A percentile compares a stretch with the other conserved stretches of the same genome.
phyloP scores from a whole-genome alignment of 1,140 invertebrate species.

The Schlechtendalia chinensis region DNA sequence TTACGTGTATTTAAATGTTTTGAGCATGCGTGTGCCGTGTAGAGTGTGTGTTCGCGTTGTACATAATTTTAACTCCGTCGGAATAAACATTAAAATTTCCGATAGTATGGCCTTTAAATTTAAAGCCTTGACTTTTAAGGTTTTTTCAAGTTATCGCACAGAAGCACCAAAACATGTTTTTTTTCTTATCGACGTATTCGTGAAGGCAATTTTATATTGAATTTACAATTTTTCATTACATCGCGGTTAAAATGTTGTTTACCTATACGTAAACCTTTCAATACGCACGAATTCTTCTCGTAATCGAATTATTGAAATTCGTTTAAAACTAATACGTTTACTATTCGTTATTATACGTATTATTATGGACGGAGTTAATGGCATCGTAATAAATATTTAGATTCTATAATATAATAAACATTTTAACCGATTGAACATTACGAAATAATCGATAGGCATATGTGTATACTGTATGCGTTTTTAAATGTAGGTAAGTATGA shows the following conservation, averaged over 20 bases:
- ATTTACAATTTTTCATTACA: background rate
- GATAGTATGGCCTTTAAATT: conserved; percentile 3
- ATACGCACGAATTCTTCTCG: too few relatives aligned
- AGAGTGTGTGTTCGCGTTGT: background rate
- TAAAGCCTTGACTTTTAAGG: conserved; percentile 22
- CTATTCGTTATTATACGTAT: too few relatives aligned
- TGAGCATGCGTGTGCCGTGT: too few relatives aligned
- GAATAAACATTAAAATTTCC: conserved; percentile 7
- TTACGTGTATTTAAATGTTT: background rate
- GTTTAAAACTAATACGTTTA: too few relatives aligned
- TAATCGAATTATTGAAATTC: too few relatives aligned
- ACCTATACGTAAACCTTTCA: too few relatives aligned
- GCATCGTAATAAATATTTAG: too few relatives aligned
- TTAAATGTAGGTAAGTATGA: background rate
- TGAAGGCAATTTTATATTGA: conserved; percentile 5
- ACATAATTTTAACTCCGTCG: background rate
- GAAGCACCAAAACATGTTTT: conserved; percentile 14
- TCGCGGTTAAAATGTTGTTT: too few relatives aligned
- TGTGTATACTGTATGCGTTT: background rate
- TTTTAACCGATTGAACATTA: too few relatives aligned
- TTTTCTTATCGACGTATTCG: background rate
- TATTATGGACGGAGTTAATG: too few relatives aligned
- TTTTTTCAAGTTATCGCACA: background rate
- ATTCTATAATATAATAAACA: too few relatives aligned
- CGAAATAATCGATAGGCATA: too few relatives aligned